Evolutionary conservation across 2,888 invertebrate species (phyloP), one percentile per base, ranked within the genome.

Genomic region (Cosmopolites sordidus): DNA sequence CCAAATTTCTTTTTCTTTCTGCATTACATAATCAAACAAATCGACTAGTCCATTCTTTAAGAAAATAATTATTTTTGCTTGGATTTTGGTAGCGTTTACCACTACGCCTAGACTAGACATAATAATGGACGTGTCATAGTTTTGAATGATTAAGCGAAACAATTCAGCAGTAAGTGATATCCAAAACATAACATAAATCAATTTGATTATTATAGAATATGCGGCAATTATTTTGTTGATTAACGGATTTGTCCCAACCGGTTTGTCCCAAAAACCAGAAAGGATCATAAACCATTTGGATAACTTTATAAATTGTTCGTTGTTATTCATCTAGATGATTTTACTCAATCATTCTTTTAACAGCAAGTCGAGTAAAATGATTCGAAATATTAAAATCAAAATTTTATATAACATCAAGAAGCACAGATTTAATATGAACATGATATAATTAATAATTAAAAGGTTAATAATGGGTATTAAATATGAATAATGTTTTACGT

Each of bases 1-100:
- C 44, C 43, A 50, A 9, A 40, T 37, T 14, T 50, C 18, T 16
- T 18, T n/a, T 40, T 50, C 50, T 38, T 22, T 44, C 11, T 12
- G 16, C 2, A 50, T 30, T 2, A 50, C 40, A 9, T 51, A 43
- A 29, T 45, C 17, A 9, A 40, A 45, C 33, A 51, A 12, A 2
- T 40, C 16, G 1, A 39, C 12, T 4, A 51, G 14, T 5, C 44
- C 16, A 18, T 41, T 41, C 29, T 51, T 51, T 1, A 6, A 16
- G 14, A 39, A 45, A 11, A 51, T 41, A 1, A 40, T 1, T n/a
- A 18, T 18, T 41, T 51, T 51, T 1, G 22, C 15, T 1, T 8
- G 15, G 2, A 51, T 45, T 33, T 45, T 51, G 1, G 45, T 41
- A 4, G 15, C 12, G 18, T 33, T 51, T 1, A 41, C 33, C 2